Evolutionary conservation across 2,888 invertebrate species (phyloP), one percentile per base, ranked within the genome.

Genomic region (Platycheirus rosarum): DNA sequence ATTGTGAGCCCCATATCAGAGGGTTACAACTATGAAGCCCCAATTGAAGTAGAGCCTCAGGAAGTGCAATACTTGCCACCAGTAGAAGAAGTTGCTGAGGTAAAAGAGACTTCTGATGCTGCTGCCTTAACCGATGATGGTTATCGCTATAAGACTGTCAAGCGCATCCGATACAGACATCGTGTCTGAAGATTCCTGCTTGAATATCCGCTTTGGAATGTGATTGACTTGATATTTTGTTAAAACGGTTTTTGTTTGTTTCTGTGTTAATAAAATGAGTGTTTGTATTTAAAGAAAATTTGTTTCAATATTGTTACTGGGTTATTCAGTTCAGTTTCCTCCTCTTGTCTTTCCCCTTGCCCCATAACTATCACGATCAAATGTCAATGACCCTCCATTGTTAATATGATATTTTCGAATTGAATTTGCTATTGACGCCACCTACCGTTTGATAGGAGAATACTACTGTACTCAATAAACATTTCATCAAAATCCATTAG

Each of bases 11-110:
- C 49, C 29, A 16, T 48, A 14, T 84, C 73, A 2, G 87, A 87
- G 66, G 88, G 89, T 35, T 88, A 88, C 65, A 86, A 86, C 51
- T 88, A 88, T 49, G 85, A 75, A 16, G 68, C 85, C 8, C 88
- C 88, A 18, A 77, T 82, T 2, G 86, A 85, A 40, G 35, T 32
- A 51, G 26, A 68, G 8, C 74, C 42, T 8, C 49, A 66, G 14
- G 44, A 53, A n/a, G 35, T 37, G 26, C 46, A 70, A 16, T 70
- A 70, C 14, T 9, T 70, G 2, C 60, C 70, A 7, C 70, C 70
- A 60, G 7, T 20, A 26, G 57, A 60, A 13, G 49, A 29, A 16
- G 51, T 8, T 14, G 29, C 44, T 11, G n/a, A 73, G 16, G 29
- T 42, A 18, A 60, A 40, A 1, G 60, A 69, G n/a, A 32, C 57